Base-by-base conservation (phyloP, 2,888 invertebrate species). In the Adineta ricciae region DNA sequence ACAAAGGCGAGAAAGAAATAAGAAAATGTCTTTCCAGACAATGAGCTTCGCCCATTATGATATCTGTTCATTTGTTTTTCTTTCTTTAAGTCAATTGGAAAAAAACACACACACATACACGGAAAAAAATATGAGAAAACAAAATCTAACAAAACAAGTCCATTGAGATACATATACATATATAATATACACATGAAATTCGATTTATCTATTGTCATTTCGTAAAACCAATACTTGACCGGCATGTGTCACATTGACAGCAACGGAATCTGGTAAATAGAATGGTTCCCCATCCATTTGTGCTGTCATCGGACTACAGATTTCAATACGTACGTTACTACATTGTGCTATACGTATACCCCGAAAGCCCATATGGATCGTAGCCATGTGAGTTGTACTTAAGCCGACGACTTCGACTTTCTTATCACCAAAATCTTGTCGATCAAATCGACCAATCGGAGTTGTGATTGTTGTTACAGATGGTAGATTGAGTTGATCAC, bases 201-300 rank as follows among this genome's bases (percentile, higher is more conserved):
- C 14, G 46, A 36, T 64, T 64, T 64, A 64, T 64, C 64, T 64
- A 32, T 32, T 32, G 32, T 64, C 64, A 64, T 64, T 64, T 24
- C 32, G 32, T 27, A 41, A 41, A 41, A 78, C 78, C 5, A 78
- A n/a, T 9, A 78, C 78, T 78, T 78, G 78, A 41, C 78, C 78
- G 14, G 78, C 38, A 78, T 78, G 78, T 78, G 38, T 38, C 9
- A 78, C 32, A n/a, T 78, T 78, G 7, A 78, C 78, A 78, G 41
- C 41, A n/a, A 41, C 41, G 14, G 78, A 78, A 24, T 38, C 78
- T 21, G 38, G 78, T 78, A 78, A 78, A 41, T 78, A 78, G 41
- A 78, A 78, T 78, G 78, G 78, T 78, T 78, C 78, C 38, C 78
- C 78, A 78, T 78, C 78, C 41, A 78, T 41, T 78, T 78, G 78